Base-by-base conservation (phyloP, 2,888 invertebrate genomes). In the Willowsia nigromaculata region DNA sequence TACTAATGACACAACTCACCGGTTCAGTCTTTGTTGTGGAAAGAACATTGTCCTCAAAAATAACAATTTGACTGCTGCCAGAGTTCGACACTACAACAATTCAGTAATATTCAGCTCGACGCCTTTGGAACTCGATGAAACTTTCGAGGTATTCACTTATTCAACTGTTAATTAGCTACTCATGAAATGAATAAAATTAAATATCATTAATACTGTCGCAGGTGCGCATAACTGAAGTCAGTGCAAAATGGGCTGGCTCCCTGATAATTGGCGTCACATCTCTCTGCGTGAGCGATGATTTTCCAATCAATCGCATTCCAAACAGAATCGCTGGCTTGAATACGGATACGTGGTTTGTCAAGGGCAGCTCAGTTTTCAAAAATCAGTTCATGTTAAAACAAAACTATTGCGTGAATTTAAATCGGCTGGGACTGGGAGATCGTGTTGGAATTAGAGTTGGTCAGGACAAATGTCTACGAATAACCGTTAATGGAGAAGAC, bases 341-440 rank as follows among this genome's bases (percentile, higher is more conserved):
- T 85, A 85, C 91, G 0, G 92, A 92, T 11, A 92, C 92, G 0
- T 92, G 92, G 92, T 94, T 94, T 93, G 91, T 94, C 85, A 93
- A 94, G 94, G 96, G 96, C 6, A 96, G 96, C 93, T 96, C 97
- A 94, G 95, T 97, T 5, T 95, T 95, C 82, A 95, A 96, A 92
- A 96, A 96, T 93, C 96, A 96, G 13, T 95, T 95, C 91, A 94
- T 96, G 27, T 93, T 97, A 40, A 96, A 96, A 93, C 95, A 96
- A 86, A 96, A 96, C 92, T 96, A 96, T 93, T 95, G 96, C 74
- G 96, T 96, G 5, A 96, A 95, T 92, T 95, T 98, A 91, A 97
- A 97, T 92, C 97, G 98, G 96, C 94, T 98, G 15, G 95, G 97
- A 33, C 95, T 96, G 0, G 97, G 97, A 0, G 97, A 97, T 94